Conservation (phyloP, 2,797 vertebrate genomes). For the Cirrhinus molitorella region DNA sequence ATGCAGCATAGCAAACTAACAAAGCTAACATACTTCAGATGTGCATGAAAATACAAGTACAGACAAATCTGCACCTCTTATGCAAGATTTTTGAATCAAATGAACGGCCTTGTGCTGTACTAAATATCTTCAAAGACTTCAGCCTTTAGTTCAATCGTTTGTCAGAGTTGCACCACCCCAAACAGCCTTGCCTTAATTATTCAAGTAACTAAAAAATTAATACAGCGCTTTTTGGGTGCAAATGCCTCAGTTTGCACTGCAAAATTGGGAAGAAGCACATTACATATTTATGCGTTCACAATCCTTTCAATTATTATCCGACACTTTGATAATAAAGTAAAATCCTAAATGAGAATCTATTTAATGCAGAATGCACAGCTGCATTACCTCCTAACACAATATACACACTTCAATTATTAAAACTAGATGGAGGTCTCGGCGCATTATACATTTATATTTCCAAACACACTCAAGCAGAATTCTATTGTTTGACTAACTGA, state of each 20-base stretch:
- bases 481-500: constrained; percentile 19
- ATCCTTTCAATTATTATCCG: constrained; percentile 75
- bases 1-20: not conserved
- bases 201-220: constrained; percentile 76
- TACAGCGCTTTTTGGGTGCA: constrained; percentile 70
- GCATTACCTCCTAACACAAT: constrained; percentile 68
- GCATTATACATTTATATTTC: constrained; percentile 70
- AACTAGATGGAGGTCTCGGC: constrained; percentile 54
- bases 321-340: constrained; percentile 69
- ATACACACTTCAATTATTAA: constrained; percentile 74
- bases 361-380: constrained; percentile 64
- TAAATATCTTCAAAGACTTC: constrained; percentile 75
- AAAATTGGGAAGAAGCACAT: constrained; percentile 68
- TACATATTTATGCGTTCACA: constrained; percentile 75
- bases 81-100: constrained; percentile 70
- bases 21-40: not conserved
- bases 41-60: constrained; percentile 42
- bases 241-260: constrained; percentile 71
- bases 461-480: constrained; percentile 29
- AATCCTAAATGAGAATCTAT: constrained; percentile 69
- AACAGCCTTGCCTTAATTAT: constrained; percentile 80
- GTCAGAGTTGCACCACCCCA: constrained; percentile 72
- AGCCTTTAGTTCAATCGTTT: constrained; percentile 68
- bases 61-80: not conserved
- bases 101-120: constrained; percentile 74